Conservation (phyloP, 2,113 vertebrate genomes). For the Lipotes vexillifer region DNA sequence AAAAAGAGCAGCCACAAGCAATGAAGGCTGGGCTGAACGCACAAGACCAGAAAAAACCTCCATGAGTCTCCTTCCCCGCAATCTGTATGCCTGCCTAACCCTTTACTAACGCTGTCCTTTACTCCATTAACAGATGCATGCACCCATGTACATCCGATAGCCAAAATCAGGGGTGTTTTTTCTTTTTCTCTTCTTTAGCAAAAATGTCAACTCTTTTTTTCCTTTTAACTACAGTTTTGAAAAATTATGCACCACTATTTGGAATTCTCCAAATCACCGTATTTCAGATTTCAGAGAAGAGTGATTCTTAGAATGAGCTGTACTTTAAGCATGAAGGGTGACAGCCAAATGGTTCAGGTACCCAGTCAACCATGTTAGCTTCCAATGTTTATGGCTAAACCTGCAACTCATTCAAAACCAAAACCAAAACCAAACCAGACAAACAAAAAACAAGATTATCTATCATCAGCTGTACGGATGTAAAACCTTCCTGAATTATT, state of each 20-base stretch:
- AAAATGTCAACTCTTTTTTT: not conserved
- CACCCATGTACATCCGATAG: not conserved
- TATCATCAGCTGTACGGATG: not conserved
- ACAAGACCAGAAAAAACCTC: not conserved
- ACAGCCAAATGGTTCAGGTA: not conserved
- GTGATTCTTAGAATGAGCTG: not conserved
- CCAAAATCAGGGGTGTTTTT: not conserved
- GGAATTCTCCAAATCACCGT: not conserved
- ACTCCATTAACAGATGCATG: not conserved
- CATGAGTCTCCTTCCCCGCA: not conserved
- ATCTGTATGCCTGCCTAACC: not conserved
- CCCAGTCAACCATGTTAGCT: not conserved
- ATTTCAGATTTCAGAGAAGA: constrained; percentile 51
- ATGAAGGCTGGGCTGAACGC: not conserved
- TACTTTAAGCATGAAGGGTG: not conserved
- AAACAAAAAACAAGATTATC: not conserved
- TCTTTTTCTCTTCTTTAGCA: not conserved
- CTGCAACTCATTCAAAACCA: not conserved
- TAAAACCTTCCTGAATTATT: not conserved
- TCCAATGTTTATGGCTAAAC: constrained; percentile 3
- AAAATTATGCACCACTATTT: constrained; percentile 9
- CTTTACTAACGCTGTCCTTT: not conserved
- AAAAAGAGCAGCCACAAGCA: constrained; percentile 44
- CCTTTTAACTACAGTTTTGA: not conserved
- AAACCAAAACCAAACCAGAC: not conserved